phyloP scores from a whole-genome alignment of 2,797 vertebrate genomes.

The Xyrichtys novacula region DNA sequence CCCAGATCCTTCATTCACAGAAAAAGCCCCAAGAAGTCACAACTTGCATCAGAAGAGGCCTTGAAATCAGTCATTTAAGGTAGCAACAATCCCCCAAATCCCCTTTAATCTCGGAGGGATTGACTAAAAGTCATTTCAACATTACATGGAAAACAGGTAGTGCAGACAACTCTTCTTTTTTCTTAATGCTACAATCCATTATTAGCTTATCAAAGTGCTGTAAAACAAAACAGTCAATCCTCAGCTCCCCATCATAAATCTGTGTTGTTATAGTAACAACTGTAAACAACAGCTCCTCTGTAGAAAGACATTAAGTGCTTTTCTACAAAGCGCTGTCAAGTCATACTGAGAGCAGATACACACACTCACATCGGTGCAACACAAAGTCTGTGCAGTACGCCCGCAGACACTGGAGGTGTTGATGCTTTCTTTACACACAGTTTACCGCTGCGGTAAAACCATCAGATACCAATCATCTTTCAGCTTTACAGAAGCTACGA shows the following conservation, averaged over 20 bases:
- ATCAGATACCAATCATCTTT: conserved; percentile 28
- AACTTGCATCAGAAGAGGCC: no score
- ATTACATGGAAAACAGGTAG: conserved; percentile 16
- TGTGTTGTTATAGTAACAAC: conserved; percentile 36
- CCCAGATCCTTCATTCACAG: no score
- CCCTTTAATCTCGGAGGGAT: background rate
- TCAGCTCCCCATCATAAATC: conserved; percentile 34
- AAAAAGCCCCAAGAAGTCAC: no score
- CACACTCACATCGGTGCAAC: background rate
- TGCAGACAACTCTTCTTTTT: conserved; percentile 36
- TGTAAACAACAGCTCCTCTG: conserved; percentile 46
- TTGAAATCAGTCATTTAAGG: no score
- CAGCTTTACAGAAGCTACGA: conserved; percentile 25
- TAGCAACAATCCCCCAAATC: no score
- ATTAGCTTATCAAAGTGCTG: conserved; percentile 20
- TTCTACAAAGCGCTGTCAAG: conserved; percentile 42
- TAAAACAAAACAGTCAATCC: conserved; percentile 31
- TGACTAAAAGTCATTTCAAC: background rate
- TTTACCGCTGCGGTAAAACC: conserved; percentile 42
- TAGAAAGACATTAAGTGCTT: conserved; percentile 42
- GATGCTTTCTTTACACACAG: conserved; percentile 36
- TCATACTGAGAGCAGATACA: conserved; percentile 41
- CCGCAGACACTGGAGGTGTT: conserved; percentile 21
- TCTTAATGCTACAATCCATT: conserved; percentile 37
- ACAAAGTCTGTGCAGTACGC: conserved; percentile 1